Conservation (phyloP, 2,113 vertebrate species). For the Apistogramma diplotaenia region DNA sequence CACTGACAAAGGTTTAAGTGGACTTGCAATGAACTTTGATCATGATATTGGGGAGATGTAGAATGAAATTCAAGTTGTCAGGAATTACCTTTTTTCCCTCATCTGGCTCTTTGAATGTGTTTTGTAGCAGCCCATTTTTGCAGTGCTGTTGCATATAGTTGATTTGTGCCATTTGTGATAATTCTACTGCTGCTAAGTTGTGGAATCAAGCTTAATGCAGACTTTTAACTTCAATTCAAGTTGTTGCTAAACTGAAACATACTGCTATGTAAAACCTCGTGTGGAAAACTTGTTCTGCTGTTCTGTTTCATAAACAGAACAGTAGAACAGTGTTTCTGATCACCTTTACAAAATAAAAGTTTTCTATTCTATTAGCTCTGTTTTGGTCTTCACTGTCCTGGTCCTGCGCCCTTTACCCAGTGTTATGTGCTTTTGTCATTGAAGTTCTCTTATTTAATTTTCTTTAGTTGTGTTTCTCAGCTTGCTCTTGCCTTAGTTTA, state of each 20-base stretch:
- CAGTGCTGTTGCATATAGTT: background rate
- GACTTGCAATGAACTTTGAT: background rate
- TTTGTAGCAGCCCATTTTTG: background rate
- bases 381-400: background rate
- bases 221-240: background rate
- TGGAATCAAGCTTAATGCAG: background rate
- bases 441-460: no score
- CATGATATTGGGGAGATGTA: background rate
- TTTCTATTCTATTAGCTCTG: background rate
- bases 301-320: no score
- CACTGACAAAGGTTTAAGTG: background rate
- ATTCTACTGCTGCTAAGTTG: no score
- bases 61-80: background rate
- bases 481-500: no score
- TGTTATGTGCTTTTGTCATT: no score
- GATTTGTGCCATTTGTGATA: no score
- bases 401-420: no score
- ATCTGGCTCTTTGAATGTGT: background rate
- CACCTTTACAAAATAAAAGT: background rate
- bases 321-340: no score
- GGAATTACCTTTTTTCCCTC: background rate
- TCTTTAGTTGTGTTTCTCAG: no score
- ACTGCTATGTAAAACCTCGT: background rate
- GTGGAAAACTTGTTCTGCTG: background rate
- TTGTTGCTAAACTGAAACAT: background rate